Evolutionary conservation across 2,113 vertebrate genomes (phyloP).

Genomic region (Myiopsitta monachus): DNA sequence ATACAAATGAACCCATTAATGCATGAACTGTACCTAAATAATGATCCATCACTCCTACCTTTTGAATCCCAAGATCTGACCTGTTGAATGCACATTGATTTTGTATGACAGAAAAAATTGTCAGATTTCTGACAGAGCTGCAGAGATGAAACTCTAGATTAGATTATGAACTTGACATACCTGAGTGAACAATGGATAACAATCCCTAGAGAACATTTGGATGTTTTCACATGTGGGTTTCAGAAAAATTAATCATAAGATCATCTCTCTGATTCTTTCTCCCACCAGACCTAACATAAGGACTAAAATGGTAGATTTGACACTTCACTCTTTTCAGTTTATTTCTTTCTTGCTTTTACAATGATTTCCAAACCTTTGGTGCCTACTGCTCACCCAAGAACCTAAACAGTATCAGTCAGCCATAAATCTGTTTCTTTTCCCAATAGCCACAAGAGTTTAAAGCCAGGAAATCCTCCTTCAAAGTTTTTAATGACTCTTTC

Average conservation of each 20-base stretch:
- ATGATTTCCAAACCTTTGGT: neutral
- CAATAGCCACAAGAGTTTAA: neutral
- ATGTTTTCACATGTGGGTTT: constrained; percentile 60
- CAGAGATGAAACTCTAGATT: neutral
- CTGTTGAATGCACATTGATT: neutral
- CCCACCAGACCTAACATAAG: neutral
- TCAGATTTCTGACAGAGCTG: neutral
- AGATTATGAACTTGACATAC: neutral
- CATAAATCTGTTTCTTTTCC: neutral
- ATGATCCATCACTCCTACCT: neutral
- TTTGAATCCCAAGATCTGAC: neutral
- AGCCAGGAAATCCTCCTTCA: neutral
- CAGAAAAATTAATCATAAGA: constrained; percentile 59
- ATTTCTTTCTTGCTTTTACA: neutral
- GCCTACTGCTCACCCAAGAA: neutral
- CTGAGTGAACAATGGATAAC: constrained; percentile 21
- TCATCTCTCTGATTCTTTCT: constrained; percentile 26
- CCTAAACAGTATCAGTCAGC: neutral
- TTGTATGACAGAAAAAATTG: neutral
- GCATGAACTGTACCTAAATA: neutral
- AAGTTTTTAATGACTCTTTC: neutral
- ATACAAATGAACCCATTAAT: neutral
- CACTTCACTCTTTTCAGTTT: neutral
- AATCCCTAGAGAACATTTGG: neutral
- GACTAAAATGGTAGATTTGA: neutral